Percentiles rank a stretch among this genome's conserved stretches.
phyloP scores from a whole-genome alignment of 2,888 invertebrate species.

The Thymelicus lineola region DNA sequence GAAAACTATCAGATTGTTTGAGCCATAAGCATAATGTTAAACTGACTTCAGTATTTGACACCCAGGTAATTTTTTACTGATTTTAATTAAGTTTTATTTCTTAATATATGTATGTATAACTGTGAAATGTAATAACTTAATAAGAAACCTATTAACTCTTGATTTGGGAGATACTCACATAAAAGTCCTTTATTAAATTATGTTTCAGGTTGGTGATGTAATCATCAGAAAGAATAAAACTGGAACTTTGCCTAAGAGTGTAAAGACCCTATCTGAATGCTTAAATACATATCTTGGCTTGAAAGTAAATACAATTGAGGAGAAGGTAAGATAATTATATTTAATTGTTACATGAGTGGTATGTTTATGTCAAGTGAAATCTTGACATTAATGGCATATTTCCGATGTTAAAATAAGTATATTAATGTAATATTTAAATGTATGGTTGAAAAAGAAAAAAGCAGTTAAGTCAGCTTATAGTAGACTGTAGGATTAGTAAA shows the following conservation, averaged over 20 bases:
- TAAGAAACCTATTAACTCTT: too few species aligned
- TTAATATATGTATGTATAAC: too few species aligned
- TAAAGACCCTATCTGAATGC: constrained; percentile 72
- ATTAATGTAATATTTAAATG: too few species aligned
- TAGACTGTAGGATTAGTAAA: too few species aligned
- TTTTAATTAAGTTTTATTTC: too few species aligned
- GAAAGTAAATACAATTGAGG: constrained; percentile 66
- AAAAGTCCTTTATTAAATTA: background rate
- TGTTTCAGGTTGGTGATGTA: constrained; percentile 77
- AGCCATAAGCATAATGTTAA: constrained; percentile 84
- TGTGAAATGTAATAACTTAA: too few species aligned
- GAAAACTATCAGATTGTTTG: constrained; percentile 84
- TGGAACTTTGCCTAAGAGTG: constrained; percentile 65
- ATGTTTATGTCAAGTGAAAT: background rate
- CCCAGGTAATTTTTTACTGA: constrained; percentile 67
- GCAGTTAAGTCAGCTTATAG: too few species aligned
- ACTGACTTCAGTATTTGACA: constrained; percentile 86
- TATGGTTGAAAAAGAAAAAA: too few species aligned
- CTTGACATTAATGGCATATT: constrained; percentile 9
- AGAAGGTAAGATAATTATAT: constrained; percentile 63
- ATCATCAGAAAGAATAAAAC: constrained; percentile 75
- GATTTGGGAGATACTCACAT: too few species aligned
- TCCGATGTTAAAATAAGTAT: background rate
- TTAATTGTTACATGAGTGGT: background rate
- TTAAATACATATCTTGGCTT: constrained; percentile 73